Evolutionary conservation across 2,888 invertebrate genomes (phyloP).

Genomic region (Pherbina coryleti): DNA sequence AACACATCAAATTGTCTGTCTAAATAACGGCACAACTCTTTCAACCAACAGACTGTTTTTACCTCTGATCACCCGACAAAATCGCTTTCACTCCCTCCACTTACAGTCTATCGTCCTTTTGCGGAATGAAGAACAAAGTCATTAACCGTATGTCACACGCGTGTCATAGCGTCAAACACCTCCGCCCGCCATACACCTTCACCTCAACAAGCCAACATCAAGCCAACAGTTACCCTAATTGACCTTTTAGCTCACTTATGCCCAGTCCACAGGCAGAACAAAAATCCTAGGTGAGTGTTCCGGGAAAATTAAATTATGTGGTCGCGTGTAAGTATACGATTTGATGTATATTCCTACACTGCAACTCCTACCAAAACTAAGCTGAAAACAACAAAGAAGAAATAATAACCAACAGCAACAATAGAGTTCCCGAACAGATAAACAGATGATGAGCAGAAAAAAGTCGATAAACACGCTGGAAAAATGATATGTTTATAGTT

Average conservation of each 20-base stretch:
- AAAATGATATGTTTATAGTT: slow-evolving; percentile 28
- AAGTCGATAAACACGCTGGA: slow-evolving; percentile 16
- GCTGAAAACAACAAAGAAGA: not conserved
- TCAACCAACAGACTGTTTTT: too few relatives aligned
- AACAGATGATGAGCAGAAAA: not conserved
- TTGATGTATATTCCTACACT: slow-evolving; percentile 32
- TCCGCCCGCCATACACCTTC: slow-evolving; percentile 12
- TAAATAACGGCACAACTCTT: not conserved
- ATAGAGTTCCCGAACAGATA: not conserved
- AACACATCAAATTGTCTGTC: not conserved
- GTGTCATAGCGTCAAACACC: slow-evolving; percentile 39
- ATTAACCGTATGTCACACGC: slow-evolving; percentile 50
- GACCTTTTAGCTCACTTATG: slow-evolving; percentile 39
- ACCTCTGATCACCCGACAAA: not conserved
- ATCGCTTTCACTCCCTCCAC: not conserved
- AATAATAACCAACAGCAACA: too few relatives aligned
- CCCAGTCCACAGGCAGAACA: not conserved
- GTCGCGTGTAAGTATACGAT: slow-evolving; percentile 52
- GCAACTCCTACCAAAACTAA: not conserved
- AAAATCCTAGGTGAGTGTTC: not conserved
- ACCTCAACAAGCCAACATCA: slow-evolving; percentile 34
- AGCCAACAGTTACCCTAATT: slow-evolving; percentile 47
- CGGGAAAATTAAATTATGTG: slow-evolving; percentile 36
- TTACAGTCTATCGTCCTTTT: not conserved
- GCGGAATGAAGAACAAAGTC: slow-evolving; percentile 25